Evolutionary conservation across 2,113 vertebrate species (phyloP).

Genomic region (Sigmodon hispidus): DNA sequence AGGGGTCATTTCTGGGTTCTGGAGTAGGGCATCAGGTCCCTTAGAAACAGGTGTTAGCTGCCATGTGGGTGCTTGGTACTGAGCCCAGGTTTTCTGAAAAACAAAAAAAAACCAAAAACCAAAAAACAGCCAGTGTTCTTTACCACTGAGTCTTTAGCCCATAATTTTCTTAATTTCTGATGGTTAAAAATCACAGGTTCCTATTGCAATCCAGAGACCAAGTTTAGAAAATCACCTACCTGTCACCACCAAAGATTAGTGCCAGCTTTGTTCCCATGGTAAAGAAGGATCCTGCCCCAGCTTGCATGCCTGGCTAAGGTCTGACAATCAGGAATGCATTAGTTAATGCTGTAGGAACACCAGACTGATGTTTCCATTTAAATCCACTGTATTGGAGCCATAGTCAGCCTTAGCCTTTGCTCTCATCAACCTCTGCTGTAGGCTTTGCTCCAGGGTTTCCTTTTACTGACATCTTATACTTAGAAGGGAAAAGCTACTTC

Average conservation of each 20-base stretch:
- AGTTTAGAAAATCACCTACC: not conserved
- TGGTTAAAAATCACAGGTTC: not conserved
- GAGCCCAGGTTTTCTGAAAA: not conserved
- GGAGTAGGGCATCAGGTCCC: not conserved
- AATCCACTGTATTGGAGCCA: not conserved
- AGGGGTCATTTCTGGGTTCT: not conserved
- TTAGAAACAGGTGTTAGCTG: not conserved
- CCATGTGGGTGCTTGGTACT: not conserved
- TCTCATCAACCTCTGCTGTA: not conserved
- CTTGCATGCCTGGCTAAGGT: not conserved
- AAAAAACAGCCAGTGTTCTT: not conserved
- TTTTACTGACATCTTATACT: slow-evolving; percentile 61
- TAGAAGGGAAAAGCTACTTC: slow-evolving; percentile 50
- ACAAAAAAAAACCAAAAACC: too few relatives aligned
- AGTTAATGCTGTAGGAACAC: not conserved
- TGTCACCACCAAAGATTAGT: not conserved
- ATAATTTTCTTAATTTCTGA: not conserved
- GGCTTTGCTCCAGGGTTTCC: slow-evolving; percentile 62
- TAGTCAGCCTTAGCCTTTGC: not conserved
- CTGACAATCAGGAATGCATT: not conserved
- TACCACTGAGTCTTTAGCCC: not conserved
- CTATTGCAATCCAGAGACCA: not conserved
- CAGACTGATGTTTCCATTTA: not conserved
- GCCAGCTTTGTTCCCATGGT: not conserved
- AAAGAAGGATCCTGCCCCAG: not conserved